Conservation (phyloP, 2,797 vertebrate species). For the Sarcoramphus papa region DNA sequence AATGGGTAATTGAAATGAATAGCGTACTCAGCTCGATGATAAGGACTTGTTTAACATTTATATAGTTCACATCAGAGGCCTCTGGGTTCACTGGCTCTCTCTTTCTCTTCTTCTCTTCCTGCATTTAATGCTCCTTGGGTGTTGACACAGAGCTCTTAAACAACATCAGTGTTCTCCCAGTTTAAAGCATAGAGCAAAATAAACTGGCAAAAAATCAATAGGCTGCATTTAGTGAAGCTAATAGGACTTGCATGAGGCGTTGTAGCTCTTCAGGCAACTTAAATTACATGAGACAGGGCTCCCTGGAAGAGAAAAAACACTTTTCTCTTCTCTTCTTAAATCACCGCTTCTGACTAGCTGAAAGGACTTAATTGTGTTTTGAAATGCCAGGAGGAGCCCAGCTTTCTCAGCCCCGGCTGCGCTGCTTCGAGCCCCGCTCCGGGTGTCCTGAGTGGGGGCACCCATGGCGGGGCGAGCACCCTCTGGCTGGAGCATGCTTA, state of each 20-base stretch:
- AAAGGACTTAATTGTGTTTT: neutral
- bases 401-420: neutral
- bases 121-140: slow-evolving; percentile 41
- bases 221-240: slow-evolving; percentile 60
- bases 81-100: slow-evolving; percentile 2
- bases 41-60: slow-evolving; percentile 63
- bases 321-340: slow-evolving; percentile 38
- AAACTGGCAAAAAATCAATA: slow-evolving; percentile 69
- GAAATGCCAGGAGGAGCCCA: neutral
- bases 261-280: slow-evolving; percentile 43
- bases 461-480: neutral
- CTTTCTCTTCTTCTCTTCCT: neutral
- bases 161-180: slow-evolving; percentile 42
- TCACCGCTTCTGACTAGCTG: neutral
- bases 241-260: slow-evolving; percentile 60
- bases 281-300: slow-evolving; percentile 40
- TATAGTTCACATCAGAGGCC: slow-evolving; percentile 41
- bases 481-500: neutral
- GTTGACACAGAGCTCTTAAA: slow-evolving; percentile 58
- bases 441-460: rapidly evolving
- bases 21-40: neutral
- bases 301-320: slow-evolving; percentile 29
- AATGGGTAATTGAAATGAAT: slow-evolving; percentile 50
- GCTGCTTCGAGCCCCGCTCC: rapidly evolving
- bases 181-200: slow-evolving; percentile 56